Conservation (phyloP, 2,797 vertebrate genomes). For the Falco peregrinus region DNA sequence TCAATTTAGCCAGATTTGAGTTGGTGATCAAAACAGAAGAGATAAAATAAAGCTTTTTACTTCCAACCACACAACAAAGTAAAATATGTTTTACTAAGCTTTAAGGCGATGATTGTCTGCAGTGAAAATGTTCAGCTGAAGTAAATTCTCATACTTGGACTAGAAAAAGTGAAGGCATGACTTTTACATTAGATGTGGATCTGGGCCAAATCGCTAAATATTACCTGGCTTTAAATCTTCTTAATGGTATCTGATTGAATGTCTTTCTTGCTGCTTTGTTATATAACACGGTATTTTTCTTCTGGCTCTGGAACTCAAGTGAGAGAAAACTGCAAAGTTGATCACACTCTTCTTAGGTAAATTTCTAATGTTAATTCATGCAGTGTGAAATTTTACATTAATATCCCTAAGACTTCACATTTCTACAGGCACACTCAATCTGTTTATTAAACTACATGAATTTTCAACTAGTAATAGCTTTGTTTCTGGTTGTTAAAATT, state of each 20-base stretch:
- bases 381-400: neutral
- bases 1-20: neutral
- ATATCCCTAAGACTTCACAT: neutral
- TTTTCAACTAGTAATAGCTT: neutral
- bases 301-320: neutral
- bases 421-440: neutral
- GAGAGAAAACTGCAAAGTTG: neutral
- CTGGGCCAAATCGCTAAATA: neutral
- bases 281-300: neutral
- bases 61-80: neutral
- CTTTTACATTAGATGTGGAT: neutral
- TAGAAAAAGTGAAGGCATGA: neutral
- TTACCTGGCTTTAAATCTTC: neutral
- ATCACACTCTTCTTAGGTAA: neutral
- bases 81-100: neutral
- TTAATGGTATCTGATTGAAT: neutral
- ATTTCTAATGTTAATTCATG: neutral
- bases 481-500: neutral
- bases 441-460: neutral
- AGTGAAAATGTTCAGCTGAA: neutral
- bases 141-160: neutral
- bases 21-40: neutral
- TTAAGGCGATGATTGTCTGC: neutral
- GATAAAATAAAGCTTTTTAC: neutral
- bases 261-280: neutral